Percentiles rank a stretch among this genome's conserved stretches.
phyloP scores from a whole-genome alignment of 2,888 invertebrate genomes.

The Drosophila eohydei region DNA sequence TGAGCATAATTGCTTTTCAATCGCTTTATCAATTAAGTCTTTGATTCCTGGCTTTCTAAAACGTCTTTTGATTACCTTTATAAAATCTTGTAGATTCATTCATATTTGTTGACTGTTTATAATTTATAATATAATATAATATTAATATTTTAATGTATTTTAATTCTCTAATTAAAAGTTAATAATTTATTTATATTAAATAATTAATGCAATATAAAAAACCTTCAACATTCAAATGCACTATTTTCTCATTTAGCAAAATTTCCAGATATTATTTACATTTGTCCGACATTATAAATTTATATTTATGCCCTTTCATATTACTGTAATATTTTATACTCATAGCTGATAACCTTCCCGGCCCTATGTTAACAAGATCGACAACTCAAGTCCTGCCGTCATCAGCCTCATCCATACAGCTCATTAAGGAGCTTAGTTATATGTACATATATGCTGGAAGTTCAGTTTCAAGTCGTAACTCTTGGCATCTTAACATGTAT shows the following conservation, averaged over 20 bases:
- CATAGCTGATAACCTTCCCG: not conserved
- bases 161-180: not conserved
- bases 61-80: not conserved
- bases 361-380: not conserved
- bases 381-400: not conserved
- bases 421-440: constrained; percentile 36
- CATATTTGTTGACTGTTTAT: too few species aligned
- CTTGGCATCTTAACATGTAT: constrained; percentile 1
- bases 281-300: not conserved
- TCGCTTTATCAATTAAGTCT: not conserved
- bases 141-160: not conserved
- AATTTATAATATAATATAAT: not conserved
- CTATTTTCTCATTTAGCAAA: not conserved
- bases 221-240: not conserved
- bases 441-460: not conserved
- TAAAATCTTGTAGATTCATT: not conserved
- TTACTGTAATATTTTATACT: not conserved
- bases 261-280: not conserved
- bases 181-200: not conserved
- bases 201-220: not conserved
- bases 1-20: not conserved
- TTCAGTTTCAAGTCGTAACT: constrained; percentile 10
- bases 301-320: not conserved
- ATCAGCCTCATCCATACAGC: not conserved
- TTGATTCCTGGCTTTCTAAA: not conserved